Conservation (phyloP, 2,888 invertebrate species). For the Phalangium opilio region DNA sequence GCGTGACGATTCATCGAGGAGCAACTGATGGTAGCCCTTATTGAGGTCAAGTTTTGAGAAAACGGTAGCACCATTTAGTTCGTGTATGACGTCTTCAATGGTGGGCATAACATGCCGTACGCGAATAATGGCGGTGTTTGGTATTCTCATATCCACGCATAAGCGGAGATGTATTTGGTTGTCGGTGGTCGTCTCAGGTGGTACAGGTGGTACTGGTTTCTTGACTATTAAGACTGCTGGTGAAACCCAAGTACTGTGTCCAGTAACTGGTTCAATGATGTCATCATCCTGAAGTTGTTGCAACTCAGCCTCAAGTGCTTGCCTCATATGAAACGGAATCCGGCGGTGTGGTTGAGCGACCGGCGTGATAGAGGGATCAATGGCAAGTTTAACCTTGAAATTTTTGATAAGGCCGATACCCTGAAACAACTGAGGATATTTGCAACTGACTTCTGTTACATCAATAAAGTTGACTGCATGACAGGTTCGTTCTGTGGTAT, state of each 20-base stretch:
- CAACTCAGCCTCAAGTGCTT: constrained; percentile 6
- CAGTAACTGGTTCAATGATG: not conserved
- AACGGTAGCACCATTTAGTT: constrained; percentile 5
- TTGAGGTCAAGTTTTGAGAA: constrained; percentile 28
- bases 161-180: not conserved
- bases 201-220: not conserved
- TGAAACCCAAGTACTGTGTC: not conserved
- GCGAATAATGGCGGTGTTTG: not conserved
- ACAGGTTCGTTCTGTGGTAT: no score
- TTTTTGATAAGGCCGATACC: not conserved
- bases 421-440: not conserved
- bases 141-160: not conserved
- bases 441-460: not conserved
- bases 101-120: not conserved
- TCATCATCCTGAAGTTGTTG: not conserved
- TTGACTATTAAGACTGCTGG: not conserved
- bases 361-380: constrained; percentile 12
- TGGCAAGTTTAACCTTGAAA: constrained; percentile 6
- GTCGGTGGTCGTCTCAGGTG: no score
- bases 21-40: constrained; percentile 29
- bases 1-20: constrained; percentile 24
- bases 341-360: constrained; percentile 15
- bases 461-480: no score
- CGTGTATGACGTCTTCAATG: not conserved
- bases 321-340: constrained; percentile 19